Base-by-base conservation (phyloP, 1,140 invertebrate genomes). In the Camponotus floridanus region DNA sequence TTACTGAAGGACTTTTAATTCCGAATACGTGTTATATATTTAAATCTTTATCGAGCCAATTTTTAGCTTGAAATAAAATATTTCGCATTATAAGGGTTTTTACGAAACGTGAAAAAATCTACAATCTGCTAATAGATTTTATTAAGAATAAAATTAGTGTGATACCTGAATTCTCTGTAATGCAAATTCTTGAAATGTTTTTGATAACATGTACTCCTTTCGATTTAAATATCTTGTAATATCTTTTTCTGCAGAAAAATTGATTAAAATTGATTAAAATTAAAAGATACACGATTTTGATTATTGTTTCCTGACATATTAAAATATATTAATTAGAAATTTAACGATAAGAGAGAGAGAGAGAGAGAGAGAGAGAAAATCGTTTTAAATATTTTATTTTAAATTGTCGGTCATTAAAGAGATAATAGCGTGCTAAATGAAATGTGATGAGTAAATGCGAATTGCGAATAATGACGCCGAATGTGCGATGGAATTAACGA, bases 401-500 rank as follows among this genome's bases (percentile, higher is more conserved):
- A 36, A 57, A 18, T 45, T 31, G 59, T 78, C 26, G 18, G 31
- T 13, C 11, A 48, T 79, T 65, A 65, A 48, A 21, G 18, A 64
- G 59, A 64, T 65, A 78, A 76, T 48, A 87, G 76, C 64, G 64
- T 70, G 8, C 57, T 18, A 65, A 21, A 48, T 13, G 55, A 85
- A 85, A 87, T 74, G 81, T 62, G 71, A 39, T 68, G 71, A 74
- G 51, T 86, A 80, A 86, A 90, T 78, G 67, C 33, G 33, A 65
- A 31, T 45, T 55, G 18, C 48, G 18, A 68, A 39, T 61, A 78
- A 81, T 73, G 48, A 74, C 67, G 62, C 1, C 57, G 74, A 74
- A 86, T 79, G 62, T 67, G 31, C 62, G 39, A 42, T n/a, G 62
- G 33, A 87, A 87, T 89, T 85, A 87, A 73, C 67, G 81, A 76